Percentiles rank a stretch among this genome's conserved stretches.
Evolutionary conservation across 1,140 invertebrate species (phyloP).

Genomic region (Rhysida immarginata): DNA sequence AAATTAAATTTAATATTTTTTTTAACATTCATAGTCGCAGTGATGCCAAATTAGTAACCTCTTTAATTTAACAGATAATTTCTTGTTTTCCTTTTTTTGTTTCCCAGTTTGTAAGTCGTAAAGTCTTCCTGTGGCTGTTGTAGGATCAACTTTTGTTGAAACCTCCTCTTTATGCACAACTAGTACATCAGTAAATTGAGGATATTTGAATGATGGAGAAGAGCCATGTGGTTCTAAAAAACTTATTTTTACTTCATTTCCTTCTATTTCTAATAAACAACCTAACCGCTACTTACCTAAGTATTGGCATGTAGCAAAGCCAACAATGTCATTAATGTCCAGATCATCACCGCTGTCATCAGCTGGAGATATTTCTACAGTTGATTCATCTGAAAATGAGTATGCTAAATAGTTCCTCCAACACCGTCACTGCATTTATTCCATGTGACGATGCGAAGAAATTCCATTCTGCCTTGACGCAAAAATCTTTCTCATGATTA

Average conservation of each 20-base stretch:
- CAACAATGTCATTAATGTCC: neutral
- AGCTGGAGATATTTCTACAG: neutral
- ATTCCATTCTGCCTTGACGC: slow-evolving; percentile 9
- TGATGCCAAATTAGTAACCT: no score
- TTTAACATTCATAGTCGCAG: no score
- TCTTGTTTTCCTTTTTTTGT: no score
- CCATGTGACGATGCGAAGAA: slow-evolving; percentile 14
- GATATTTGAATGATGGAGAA: slow-evolving; percentile 3
- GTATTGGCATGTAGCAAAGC: slow-evolving; percentile 10
- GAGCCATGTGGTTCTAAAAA: slow-evolving; percentile 9
- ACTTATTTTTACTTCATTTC: slow-evolving; percentile 1
- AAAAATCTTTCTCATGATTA: slow-evolving; percentile 7
- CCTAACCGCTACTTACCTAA: slow-evolving; percentile 1
- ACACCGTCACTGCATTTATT: slow-evolving; percentile 22
- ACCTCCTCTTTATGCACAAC: neutral
- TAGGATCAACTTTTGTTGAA: slow-evolving; percentile 1
- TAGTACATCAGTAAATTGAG: neutral
- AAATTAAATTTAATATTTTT: no score
- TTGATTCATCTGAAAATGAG: neutral
- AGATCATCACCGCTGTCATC: neutral
- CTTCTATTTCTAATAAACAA: neutral
- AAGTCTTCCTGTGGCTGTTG: slow-evolving; percentile 1
- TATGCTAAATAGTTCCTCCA: slow-evolving; percentile 20
- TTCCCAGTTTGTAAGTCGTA: no score
- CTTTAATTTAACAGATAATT: no score